These are phyloP conservation scores for Adineta ricciae DNA, from an alignment of 2,888 invertebrate species.

Conservation along the genomic window DNA sequence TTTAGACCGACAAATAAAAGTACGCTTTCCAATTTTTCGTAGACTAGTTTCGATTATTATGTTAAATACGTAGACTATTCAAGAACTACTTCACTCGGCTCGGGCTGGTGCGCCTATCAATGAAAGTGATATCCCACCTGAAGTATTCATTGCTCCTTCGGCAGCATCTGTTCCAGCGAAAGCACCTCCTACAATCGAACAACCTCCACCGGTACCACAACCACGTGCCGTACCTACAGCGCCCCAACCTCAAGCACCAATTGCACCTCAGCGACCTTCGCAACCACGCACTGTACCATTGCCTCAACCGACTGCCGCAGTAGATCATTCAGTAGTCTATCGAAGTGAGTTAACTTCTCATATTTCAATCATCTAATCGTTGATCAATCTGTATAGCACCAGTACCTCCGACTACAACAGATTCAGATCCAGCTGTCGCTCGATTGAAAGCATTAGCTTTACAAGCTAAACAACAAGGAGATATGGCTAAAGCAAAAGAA, in stretches of 20 bases:
- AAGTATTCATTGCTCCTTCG: background rate
- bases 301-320: background rate
- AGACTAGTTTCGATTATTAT: background rate
- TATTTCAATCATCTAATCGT: too few species aligned
- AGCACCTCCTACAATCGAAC: background rate
- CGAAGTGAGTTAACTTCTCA: background rate
- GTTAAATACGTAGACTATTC: conserved; percentile 21
- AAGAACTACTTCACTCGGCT: conserved; percentile 2
- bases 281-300: background rate
- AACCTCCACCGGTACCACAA: background rate
- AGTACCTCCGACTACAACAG: background rate
- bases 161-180: background rate
- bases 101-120: background rate
- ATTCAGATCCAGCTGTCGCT: background rate
- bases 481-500: conserved; percentile 1
- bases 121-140: conserved; percentile 2
- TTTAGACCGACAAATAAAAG: background rate
- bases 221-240: background rate
- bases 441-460: background rate
- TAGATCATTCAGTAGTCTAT: background rate
- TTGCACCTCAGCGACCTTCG: background rate
- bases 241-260: background rate
- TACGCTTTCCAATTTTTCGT: background rate
- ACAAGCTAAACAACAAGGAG: background rate
- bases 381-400: too few species aligned